phyloP scores from a whole-genome alignment of 2,113 vertebrate genomes.

The Riparia riparia region DNA sequence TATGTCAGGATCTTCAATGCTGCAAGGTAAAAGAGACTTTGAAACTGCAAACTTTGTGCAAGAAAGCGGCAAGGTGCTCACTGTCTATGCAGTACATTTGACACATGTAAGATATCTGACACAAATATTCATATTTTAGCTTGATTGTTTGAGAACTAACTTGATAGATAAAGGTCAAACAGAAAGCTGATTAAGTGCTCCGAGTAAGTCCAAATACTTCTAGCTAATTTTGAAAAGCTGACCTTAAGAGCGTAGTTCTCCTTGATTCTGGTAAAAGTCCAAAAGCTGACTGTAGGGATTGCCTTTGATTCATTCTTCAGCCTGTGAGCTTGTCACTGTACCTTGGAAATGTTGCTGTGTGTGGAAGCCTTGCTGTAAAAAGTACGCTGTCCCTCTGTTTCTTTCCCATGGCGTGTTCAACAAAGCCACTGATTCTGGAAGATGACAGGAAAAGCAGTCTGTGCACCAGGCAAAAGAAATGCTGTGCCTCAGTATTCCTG shows the following conservation, averaged over 20 bases:
- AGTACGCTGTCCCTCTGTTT: background rate
- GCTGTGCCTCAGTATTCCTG: constrained; percentile 53
- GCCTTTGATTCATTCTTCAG: constrained; percentile 53
- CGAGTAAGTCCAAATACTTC: background rate
- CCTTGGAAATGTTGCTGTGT: background rate
- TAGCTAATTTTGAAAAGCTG: constrained; percentile 32
- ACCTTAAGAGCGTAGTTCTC: background rate
- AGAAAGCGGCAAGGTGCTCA: background rate
- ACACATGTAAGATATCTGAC: background rate
- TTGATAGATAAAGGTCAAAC: background rate
- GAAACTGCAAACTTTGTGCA: background rate
- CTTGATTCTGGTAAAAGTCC: constrained; percentile 1
- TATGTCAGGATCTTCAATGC: background rate
- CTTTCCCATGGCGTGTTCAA: background rate
- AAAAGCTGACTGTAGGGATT: background rate
- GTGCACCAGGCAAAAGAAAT: constrained; percentile 18
- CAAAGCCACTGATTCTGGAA: background rate
- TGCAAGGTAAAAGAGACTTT: constrained; percentile 5
- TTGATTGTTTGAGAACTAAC: background rate
- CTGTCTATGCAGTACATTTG: background rate
- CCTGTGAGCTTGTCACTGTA: background rate
- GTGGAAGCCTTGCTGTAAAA: background rate
- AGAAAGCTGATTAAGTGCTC: background rate
- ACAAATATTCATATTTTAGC: background rate
- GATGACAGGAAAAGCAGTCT: background rate